These are phyloP conservation scores for Tricholauxania praeusta DNA, from an alignment of 2,888 invertebrate species.

Conservation along the genomic window DNA sequence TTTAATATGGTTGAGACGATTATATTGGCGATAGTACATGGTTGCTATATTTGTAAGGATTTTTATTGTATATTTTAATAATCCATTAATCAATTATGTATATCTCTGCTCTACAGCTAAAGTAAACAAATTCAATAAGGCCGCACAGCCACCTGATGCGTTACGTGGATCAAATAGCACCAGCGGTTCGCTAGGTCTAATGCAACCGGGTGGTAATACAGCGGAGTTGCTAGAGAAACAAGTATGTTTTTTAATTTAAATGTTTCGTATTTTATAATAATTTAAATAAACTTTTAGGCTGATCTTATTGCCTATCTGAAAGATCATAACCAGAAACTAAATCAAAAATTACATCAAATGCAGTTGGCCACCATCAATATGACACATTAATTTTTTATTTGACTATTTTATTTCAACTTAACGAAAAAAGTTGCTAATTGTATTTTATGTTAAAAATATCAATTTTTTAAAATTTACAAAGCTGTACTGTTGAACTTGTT, in stretches of 20 bases:
- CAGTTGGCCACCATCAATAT: slow-evolving; percentile 65
- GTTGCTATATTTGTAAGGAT: slow-evolving; percentile 71
- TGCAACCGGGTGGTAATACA: slow-evolving; percentile 69
- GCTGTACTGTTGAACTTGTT: too few relatives aligned
- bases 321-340: slow-evolving; percentile 76
- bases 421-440: too few relatives aligned
- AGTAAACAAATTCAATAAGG: slow-evolving; percentile 73
- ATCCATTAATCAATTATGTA: not conserved
- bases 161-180: slow-evolving; percentile 68
- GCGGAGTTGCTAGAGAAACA: slow-evolving; percentile 77
- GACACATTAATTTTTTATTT: slow-evolving; percentile 25
- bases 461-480: not conserved
- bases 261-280: not conserved
- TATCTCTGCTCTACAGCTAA: slow-evolving; percentile 67
- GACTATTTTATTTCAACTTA: not conserved
- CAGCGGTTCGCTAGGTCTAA: slow-evolving; percentile 64
- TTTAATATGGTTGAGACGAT: slow-evolving; percentile 70
- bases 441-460: not conserved
- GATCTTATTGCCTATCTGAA: slow-evolving; percentile 77
- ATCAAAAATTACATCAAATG: slow-evolving; percentile 74
- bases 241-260: slow-evolving; percentile 51
- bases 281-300: slow-evolving; percentile 66
- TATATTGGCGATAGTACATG: slow-evolving; percentile 69
- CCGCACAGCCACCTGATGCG: slow-evolving; percentile 74
- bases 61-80: not conserved